These are phyloP conservation scores for Solen grandis DNA, from an alignment of 1,140 invertebrate species.

Conservation along the genomic window DNA sequence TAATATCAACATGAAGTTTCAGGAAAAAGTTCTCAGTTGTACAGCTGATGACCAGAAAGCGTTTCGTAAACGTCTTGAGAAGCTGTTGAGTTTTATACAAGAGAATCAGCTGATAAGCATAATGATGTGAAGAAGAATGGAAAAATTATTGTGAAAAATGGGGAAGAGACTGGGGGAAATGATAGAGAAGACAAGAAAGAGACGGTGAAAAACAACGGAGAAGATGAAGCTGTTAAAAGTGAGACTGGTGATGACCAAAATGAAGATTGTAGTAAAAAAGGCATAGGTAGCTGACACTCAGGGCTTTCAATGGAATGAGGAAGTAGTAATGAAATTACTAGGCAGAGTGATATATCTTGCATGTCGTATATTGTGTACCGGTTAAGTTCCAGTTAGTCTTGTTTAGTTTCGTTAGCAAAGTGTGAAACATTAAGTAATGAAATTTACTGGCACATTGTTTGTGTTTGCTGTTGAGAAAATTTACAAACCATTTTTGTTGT, in stretches of 20 bases:
- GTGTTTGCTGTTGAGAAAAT: too few relatives aligned
- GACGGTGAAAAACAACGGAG: not conserved
- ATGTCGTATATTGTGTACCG: too few relatives aligned
- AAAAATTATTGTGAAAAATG: not conserved
- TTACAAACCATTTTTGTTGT: too few relatives aligned
- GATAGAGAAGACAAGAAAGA: not conserved
- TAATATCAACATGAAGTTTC: slow-evolving; percentile 59
- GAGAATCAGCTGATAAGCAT: slow-evolving; percentile 2
- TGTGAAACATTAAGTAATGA: too few relatives aligned
- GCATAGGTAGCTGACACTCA: not conserved
- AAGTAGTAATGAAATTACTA: too few relatives aligned
- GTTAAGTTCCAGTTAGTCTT: too few relatives aligned
- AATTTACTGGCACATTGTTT: too few relatives aligned
- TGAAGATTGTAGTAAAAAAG: not conserved
- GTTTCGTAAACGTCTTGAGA: slow-evolving; percentile 48
- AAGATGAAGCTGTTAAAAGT: not conserved
- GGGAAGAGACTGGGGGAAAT: not conserved
- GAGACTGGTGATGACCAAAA: not conserved
- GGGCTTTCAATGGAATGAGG: too few relatives aligned
- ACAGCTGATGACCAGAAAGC: slow-evolving; percentile 66
- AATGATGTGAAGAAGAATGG: slow-evolving; percentile 1
- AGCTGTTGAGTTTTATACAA: not conserved
- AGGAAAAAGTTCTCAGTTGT: slow-evolving; percentile 61
- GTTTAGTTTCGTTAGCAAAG: too few relatives aligned
- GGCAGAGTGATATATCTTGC: too few relatives aligned